These are phyloP conservation scores for Schrankia costaestrigalis DNA, from an alignment of 2,888 invertebrate genomes.

Conservation along the genomic window DNA sequence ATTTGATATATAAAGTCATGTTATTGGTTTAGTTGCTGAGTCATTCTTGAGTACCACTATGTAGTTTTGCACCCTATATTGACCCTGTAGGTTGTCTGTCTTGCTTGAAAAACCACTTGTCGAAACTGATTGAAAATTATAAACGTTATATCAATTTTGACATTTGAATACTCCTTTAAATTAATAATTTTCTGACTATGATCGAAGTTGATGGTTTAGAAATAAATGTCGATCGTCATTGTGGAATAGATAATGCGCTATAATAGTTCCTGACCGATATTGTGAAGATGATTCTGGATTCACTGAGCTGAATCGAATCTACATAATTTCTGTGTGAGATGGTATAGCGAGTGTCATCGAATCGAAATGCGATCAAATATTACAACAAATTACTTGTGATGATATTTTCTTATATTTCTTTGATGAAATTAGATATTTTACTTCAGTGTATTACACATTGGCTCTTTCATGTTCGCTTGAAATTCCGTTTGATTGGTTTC, in stretches of 20 bases:
- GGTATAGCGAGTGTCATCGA: conserved; percentile 10
- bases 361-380: conserved; percentile 24
- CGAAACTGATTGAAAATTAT: too few species aligned
- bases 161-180: too few species aligned
- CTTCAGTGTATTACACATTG: too few species aligned
- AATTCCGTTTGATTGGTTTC: too few species aligned
- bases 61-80: conserved; percentile 52
- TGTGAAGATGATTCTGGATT: conserved; percentile 24
- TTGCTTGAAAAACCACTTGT: too few species aligned
- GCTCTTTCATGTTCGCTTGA: too few species aligned
- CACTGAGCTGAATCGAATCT: conserved; percentile 35
- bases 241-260: conserved; percentile 12
- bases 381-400: conserved; percentile 6
- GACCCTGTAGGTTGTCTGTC: conserved; percentile 35
- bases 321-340: conserved; percentile 18
- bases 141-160: conserved; percentile 4
- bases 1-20: conserved; percentile 53
- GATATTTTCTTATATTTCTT: neutral
- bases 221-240: conserved; percentile 12
- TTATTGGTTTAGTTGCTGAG: conserved; percentile 57
- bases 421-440: neutral
- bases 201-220: conserved; percentile 4
- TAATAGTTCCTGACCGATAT: conserved; percentile 15
- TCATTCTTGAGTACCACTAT: conserved; percentile 50
- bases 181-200: too few species aligned